Base-by-base conservation (phyloP, 2,888 invertebrate species). In the Lysandra bellargus region DNA sequence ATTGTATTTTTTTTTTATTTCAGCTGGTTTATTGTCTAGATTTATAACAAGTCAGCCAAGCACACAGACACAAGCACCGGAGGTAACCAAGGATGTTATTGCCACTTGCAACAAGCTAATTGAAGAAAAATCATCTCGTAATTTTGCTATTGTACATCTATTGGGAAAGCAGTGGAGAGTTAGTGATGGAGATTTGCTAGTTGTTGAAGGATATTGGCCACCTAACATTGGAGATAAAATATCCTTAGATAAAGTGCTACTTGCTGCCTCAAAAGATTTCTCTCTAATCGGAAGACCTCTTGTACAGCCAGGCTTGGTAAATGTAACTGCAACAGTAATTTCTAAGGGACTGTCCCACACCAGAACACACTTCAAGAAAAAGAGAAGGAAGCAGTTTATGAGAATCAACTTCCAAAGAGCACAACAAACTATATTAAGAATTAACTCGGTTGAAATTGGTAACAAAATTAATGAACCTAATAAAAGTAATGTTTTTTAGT, bases 131-230 rank as follows among this genome's bases (percentile, higher is more conserved):
- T 90, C 95, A 14, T 96, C 97, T 5, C 92, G 97, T 64, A 93
- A 97, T 82, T 98, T 98, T 91, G 98, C 98, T 0, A 96, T 98
- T 1, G 95, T 98, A 0, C 97, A 98, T 84, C 84, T 98, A 30
- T 95, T 96, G 81, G 98, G 98, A 14, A 97, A 97, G 89, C 98
- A 98, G 86, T 97, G 97, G 91, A 97, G 98, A 90, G 95, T 98
- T 0, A 98, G 98, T 0, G 95, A 96, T 80, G 98, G 97, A n/a
- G 98, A 98, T 90, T 92, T 98, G 3, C 95, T 98, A 49, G 95
- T 98, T 0, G 93, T 98, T 0, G 97, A 97, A 90, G 98, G 98
- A 0, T 96, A 96, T 86, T 98, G 98, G 98, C 97, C 97, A 53
- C 98, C 98, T 1, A 96, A 96, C 78, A 95, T 96, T 79, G 98